A percentile compares a stretch with the other conserved stretches of the same genome.
These are phyloP conservation scores for Ctenomys sociabilis DNA, from an alignment of 2,113 vertebrate species.

Conservation along the genomic window DNA sequence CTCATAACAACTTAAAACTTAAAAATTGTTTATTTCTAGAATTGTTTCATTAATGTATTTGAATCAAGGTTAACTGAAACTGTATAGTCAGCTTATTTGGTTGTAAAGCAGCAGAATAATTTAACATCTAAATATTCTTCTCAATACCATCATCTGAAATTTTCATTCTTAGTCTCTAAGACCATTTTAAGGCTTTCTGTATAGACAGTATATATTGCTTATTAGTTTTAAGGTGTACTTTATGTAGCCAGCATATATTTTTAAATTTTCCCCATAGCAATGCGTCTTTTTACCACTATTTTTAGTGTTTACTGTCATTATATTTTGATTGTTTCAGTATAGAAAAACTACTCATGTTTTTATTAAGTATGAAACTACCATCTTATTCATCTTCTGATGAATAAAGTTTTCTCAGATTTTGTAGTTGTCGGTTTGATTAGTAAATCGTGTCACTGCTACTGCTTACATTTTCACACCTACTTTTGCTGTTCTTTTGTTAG, in stretches of 20 bases:
- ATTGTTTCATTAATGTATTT: background rate
- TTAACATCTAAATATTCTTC: background rate
- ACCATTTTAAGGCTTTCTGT: background rate
- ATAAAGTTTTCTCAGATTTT: background rate
- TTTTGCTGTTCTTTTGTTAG: slow-evolving; percentile 3
- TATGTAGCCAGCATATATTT: background rate
- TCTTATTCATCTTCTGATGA: background rate
- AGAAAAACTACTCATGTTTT: background rate
- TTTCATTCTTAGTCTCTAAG: background rate
- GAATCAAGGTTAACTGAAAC: background rate
- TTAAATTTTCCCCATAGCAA: background rate
- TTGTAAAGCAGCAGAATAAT: background rate
- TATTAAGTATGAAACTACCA: background rate
- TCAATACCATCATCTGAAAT: background rate
- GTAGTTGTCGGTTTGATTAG: background rate
- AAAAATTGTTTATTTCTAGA: background rate
- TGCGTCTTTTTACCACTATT: background rate
- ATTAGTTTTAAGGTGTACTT: background rate
- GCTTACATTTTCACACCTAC: background rate
- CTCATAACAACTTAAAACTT: background rate
- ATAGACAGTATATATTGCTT: background rate
- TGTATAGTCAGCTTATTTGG: background rate
- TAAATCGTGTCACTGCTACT: background rate
- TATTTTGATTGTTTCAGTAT: background rate
- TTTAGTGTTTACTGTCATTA: background rate